These are phyloP conservation scores for Rhinichthys klamathensis DNA, from an alignment of 2,113 vertebrate genomes.

Conservation along the genomic window DNA sequence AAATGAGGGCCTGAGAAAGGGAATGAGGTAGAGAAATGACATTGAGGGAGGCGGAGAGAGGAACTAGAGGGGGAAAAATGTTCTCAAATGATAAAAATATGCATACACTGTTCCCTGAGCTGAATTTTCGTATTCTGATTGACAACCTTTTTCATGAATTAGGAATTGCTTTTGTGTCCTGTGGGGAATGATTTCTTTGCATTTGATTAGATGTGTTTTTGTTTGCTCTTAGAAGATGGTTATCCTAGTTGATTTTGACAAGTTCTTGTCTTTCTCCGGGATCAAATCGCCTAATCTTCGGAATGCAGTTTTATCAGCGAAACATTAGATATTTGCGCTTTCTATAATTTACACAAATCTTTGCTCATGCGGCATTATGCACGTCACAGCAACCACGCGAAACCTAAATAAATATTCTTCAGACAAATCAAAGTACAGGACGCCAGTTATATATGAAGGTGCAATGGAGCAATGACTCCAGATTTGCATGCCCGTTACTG, in stretches of 20 bases:
- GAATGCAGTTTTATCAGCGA: neutral
- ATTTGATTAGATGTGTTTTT: constrained; percentile 10
- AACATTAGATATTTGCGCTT: neutral
- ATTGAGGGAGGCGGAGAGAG: neutral
- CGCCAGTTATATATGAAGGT: no score
- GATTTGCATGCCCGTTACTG: constrained; percentile 30
- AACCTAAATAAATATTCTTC: neutral
- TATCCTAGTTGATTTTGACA: constrained; percentile 32
- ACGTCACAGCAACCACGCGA: no score
- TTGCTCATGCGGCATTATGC: neutral
- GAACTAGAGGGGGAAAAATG: neutral
- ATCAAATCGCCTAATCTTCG: neutral
- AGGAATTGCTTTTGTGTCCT: constrained; percentile 17
- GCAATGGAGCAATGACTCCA: neutral
- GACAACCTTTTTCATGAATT: constrained; percentile 44
- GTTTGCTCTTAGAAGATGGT: constrained; percentile 36
- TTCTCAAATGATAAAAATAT: constrained; percentile 15
- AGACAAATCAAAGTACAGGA: neutral
- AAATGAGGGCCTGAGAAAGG: constrained; percentile 32
- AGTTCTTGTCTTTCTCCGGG: neutral
- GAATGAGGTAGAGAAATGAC: constrained; percentile 3
- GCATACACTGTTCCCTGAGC: constrained; percentile 11
- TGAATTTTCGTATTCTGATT: constrained; percentile 32
- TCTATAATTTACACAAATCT: neutral
- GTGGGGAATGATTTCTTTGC: constrained; percentile 5